A percentile compares a stretch with the other conserved stretches of the same genome.
phyloP scores from a whole-genome alignment of 2,888 invertebrate species.

The Aphidius colemani region DNA sequence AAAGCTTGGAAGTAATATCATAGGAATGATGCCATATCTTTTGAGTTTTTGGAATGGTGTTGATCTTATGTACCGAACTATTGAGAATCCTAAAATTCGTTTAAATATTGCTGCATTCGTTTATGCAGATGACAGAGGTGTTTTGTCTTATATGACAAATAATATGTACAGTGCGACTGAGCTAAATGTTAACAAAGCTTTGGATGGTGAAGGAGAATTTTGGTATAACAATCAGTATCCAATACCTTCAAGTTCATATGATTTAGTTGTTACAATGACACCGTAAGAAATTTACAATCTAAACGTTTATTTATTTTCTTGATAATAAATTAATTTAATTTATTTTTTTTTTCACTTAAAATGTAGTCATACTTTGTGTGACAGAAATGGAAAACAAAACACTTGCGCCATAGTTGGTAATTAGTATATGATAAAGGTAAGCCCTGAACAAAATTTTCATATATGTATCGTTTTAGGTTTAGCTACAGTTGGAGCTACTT shows the following conservation, averaged over 20 bases:
- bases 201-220: slow-evolving; percentile 14
- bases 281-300: slow-evolving; percentile 20
- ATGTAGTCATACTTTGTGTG: too few species aligned
- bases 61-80: slow-evolving; percentile 30
- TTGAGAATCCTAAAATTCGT: slow-evolving; percentile 31
- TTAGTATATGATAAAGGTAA: too few species aligned
- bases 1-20: slow-evolving; percentile 15
- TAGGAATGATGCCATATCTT: slow-evolving; percentile 23
- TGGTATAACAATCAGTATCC: slow-evolving; percentile 2
- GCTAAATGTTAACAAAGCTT: slow-evolving; percentile 4
- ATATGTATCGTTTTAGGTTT: slow-evolving; percentile 12
- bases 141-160: slow-evolving; percentile 21
- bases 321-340: too few species aligned
- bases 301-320: too few species aligned
- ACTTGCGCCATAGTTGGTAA: too few species aligned
- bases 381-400: too few species aligned
- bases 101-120: slow-evolving; percentile 36
- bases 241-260: slow-evolving; percentile 22
- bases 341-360: too few species aligned
- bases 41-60: slow-evolving; percentile 35
- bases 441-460: too few species aligned
- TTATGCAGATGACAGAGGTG: background rate
- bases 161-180: background rate
- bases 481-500: slow-evolving; percentile 25
- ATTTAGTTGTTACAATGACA: slow-evolving; percentile 30